Conservation (phyloP, 2,888 invertebrate genomes). For the Arrhopalites spinosus region DNA sequence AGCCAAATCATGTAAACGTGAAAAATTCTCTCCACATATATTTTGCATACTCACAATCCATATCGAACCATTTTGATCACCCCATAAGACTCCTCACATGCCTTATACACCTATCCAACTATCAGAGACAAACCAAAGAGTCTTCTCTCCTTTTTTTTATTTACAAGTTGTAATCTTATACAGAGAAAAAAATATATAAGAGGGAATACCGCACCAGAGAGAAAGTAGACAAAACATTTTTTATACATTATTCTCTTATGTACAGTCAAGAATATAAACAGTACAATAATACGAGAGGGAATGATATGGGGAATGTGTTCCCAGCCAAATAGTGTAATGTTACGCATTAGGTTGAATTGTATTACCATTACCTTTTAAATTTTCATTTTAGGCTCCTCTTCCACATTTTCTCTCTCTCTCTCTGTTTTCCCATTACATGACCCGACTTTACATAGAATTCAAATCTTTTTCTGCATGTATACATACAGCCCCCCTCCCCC, state of each 20-base stretch:
- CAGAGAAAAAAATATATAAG: not conserved
- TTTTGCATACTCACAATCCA: too few species aligned
- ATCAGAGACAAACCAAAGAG: not conserved
- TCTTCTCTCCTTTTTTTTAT: not conserved
- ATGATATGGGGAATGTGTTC: too few species aligned
- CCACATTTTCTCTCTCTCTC: not conserved
- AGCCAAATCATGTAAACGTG: too few species aligned
- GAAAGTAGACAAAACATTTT: not conserved
- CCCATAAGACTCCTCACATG: too few species aligned
- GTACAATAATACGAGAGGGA: not conserved
- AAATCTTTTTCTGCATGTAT: not conserved
- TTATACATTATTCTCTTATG: not conserved
- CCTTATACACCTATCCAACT: too few species aligned
- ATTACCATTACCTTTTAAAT: conserved; percentile 16
- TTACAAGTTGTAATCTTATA: too few species aligned
- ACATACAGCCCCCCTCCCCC: not conserved
- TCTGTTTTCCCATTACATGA: not conserved
- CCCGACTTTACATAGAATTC: conserved; percentile 7
- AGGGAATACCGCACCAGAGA: not conserved
- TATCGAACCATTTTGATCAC: too few species aligned
- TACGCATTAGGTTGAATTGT: conserved; percentile 1
- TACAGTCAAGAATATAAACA: not conserved
- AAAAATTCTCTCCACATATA: too few species aligned
- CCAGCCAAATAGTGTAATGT: not conserved
- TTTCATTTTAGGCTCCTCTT: conserved; percentile 5